These are phyloP conservation scores for Tridacna crocea DNA, from an alignment of 2,888 invertebrate species.

Conservation along the genomic window DNA sequence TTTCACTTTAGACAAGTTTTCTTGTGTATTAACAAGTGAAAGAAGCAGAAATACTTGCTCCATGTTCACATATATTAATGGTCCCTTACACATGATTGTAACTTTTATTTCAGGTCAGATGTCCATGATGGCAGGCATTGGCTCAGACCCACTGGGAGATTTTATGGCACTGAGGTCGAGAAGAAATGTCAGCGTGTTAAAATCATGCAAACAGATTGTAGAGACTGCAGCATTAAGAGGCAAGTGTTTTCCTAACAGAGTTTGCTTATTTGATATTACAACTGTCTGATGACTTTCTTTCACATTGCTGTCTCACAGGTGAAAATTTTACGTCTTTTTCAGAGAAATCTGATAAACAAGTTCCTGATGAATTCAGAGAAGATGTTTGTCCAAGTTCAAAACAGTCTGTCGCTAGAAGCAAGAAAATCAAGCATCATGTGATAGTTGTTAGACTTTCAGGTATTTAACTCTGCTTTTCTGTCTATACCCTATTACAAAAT, in stretches of 20 bases:
- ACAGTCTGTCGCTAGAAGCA: background rate
- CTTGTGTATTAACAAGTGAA: too few relatives aligned
- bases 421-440: slow-evolving; percentile 45
- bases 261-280: too few relatives aligned
- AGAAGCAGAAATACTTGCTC: too few relatives aligned
- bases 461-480: background rate
- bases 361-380: background rate
- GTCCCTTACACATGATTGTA: too few relatives aligned
- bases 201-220: too few relatives aligned
- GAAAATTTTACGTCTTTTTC: background rate
- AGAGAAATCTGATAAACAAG: background rate
- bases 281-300: too few relatives aligned
- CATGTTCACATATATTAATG: too few relatives aligned
- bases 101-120: background rate
- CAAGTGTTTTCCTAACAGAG: too few relatives aligned
- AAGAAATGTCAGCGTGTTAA: background rate
- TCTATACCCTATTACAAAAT: too few relatives aligned
- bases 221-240: too few relatives aligned
- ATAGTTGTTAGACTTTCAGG: slow-evolving; percentile 48
- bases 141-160: slow-evolving; percentile 46
- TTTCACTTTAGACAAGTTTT: too few relatives aligned
- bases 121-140: background rate
- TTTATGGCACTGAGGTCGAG: slow-evolving; percentile 56
- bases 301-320: too few relatives aligned
- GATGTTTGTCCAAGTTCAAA: background rate